These are phyloP conservation scores for Diabrotica undecimpunctata DNA, from an alignment of 1,140 invertebrate species.

Conservation along the genomic window DNA sequence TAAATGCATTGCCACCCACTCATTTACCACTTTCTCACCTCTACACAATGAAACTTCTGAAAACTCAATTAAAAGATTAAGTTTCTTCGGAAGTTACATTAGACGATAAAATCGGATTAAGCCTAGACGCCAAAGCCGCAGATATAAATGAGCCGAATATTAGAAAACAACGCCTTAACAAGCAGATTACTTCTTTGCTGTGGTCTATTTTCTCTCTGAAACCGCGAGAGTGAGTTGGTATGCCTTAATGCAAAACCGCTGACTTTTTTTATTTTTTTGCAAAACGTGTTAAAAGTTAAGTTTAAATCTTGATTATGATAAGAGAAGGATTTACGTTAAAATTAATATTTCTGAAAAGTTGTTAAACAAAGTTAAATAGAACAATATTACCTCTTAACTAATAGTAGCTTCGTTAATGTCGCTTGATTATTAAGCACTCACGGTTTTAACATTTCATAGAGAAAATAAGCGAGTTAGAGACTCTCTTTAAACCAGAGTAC, in stretches of 20 bases:
- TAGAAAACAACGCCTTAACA: neutral
- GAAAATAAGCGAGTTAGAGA: too few relatives aligned
- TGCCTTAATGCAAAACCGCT: neutral
- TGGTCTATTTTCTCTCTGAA: slow-evolving; percentile 1
- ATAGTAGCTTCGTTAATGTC: too few relatives aligned
- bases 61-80: slow-evolving; percentile 1
- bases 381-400: too few relatives aligned
- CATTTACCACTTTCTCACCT: neutral
- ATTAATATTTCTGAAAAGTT: too few relatives aligned
- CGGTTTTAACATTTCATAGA: too few relatives aligned
- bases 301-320: too few relatives aligned
- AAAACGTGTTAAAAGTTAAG: too few relatives aligned
- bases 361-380: too few relatives aligned
- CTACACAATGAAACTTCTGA: neutral
- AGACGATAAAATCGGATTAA: slow-evolving; percentile 1
- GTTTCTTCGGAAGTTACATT: neutral
- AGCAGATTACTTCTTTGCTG: neutral
- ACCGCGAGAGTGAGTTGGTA: neutral
- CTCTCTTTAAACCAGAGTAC: too few relatives aligned
- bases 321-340: too few relatives aligned
- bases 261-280: too few relatives aligned
- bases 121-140: neutral
- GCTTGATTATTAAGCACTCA: too few relatives aligned
- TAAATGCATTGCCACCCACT: neutral
- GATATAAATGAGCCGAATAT: neutral